Conservation (phyloP, 2,113 vertebrate genomes). For the Orthonyx spaldingii region DNA sequence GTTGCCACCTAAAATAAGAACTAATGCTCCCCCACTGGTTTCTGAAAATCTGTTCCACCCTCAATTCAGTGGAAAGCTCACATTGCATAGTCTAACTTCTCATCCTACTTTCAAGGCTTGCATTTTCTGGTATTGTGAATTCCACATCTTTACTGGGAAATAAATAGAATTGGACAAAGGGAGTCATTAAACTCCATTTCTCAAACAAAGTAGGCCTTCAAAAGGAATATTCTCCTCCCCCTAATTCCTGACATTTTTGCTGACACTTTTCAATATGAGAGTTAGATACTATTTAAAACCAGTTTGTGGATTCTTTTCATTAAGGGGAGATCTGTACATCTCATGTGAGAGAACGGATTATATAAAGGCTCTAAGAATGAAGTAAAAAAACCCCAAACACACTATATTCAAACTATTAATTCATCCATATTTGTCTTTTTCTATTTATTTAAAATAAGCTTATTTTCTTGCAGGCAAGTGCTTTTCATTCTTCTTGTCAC, state of each 20-base stretch:
- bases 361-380: background rate
- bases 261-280: background rate
- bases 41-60: constrained; percentile 39
- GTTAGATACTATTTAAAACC: background rate
- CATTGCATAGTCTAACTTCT: background rate
- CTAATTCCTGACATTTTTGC: background rate
- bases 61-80: background rate
- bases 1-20: constrained; percentile 42
- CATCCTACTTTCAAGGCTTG: background rate
- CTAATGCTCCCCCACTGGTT: constrained; percentile 34
- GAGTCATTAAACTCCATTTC: background rate
- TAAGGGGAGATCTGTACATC: background rate
- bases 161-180: constrained; percentile 9
- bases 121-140: background rate
- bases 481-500: background rate
- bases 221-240: background rate
- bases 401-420: background rate
- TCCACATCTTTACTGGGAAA: background rate
- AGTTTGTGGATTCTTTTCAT: background rate
- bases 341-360: background rate
- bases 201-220: background rate
- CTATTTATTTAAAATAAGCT: background rate
- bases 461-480: background rate
- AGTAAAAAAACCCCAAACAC: background rate
- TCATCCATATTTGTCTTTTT: background rate